These are phyloP conservation scores for Gastracanthus pulcherrimus DNA, from an alignment of 2,888 invertebrate species.

Conservation along the genomic window DNA sequence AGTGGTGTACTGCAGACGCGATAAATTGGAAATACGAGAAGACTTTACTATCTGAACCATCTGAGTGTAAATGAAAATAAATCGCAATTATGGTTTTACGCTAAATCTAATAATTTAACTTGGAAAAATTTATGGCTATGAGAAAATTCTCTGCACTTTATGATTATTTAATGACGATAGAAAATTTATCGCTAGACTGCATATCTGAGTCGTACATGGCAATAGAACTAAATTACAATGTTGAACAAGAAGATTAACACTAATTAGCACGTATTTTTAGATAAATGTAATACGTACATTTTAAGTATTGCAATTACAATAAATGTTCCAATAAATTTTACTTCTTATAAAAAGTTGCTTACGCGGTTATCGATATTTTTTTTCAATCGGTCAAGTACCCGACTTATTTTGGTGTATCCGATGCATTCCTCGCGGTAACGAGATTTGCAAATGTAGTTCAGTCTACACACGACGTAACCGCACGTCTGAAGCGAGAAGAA, in stretches of 20 bases:
- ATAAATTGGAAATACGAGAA: constrained; percentile 57
- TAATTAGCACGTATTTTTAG: not conserved
- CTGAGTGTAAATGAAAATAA: constrained; percentile 52
- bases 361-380: not conserved
- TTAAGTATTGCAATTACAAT: no score
- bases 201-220: not conserved
- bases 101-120: constrained; percentile 17
- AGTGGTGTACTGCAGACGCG: constrained; percentile 17
- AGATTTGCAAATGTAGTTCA: constrained; percentile 10
- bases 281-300: not conserved
- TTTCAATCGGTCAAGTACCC: not conserved
- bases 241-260: no score
- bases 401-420: not conserved
- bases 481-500: constrained; percentile 60
- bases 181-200: constrained; percentile 7
- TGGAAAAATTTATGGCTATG: constrained; percentile 33
- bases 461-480: not conserved
- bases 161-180: constrained; percentile 24
- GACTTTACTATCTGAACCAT: constrained; percentile 44
- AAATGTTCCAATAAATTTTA: no score
- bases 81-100: constrained; percentile 53
- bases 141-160: constrained; percentile 33
- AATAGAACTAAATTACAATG: no score
- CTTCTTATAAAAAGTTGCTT: not conserved
- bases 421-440: not conserved